Evolutionary conservation across 1,140 invertebrate species (phyloP).

Genomic region (Drosophila seguyi): DNA sequence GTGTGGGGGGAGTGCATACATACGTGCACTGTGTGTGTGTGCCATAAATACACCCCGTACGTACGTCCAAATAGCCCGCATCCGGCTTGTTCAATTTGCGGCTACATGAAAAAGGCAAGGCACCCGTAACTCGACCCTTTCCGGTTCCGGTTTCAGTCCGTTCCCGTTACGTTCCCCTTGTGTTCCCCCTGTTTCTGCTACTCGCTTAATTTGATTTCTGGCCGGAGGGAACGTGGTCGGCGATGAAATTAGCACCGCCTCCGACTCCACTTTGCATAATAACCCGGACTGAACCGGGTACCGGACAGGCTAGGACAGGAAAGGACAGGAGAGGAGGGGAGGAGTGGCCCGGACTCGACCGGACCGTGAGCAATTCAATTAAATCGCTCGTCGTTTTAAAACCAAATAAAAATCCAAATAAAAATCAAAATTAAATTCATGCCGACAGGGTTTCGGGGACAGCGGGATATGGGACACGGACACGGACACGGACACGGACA

Average conservation of each 20-base stretch:
- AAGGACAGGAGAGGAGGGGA: not conserved
- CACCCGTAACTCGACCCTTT: not conserved
- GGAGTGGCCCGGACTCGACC: not conserved
- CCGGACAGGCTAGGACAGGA: not conserved
- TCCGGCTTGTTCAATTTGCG: constrained; percentile 50
- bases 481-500: not conserved
- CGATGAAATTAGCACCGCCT: constrained; percentile 50
- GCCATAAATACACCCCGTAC: not conserved
- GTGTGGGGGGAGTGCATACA: not conserved
- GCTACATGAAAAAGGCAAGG: constrained; percentile 44
- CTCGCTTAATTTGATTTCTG: constrained; percentile 40
- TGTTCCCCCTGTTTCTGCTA: not conserved
- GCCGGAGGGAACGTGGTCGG: constrained; percentile 27
- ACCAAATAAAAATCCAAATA: constrained; percentile 68
- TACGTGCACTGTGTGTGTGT: constrained; percentile 3
- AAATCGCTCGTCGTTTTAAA: constrained; percentile 73
- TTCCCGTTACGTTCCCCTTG: not conserved
- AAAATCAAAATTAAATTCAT: constrained; percentile 79
- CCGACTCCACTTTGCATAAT: constrained; percentile 36
- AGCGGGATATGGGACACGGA: not conserved
- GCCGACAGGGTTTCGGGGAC: constrained; percentile 24
- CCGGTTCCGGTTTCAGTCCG: constrained; percentile 4
- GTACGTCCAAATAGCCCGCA: constrained; percentile 10
- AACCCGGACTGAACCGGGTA: constrained; percentile 2
- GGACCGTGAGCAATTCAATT: constrained; percentile 60